Percentiles rank a stretch among this genome's conserved stretches.
These are phyloP conservation scores for Hypsibius dujardini DNA, from an alignment of 1,140 invertebrate genomes.

Conservation along the genomic window DNA sequence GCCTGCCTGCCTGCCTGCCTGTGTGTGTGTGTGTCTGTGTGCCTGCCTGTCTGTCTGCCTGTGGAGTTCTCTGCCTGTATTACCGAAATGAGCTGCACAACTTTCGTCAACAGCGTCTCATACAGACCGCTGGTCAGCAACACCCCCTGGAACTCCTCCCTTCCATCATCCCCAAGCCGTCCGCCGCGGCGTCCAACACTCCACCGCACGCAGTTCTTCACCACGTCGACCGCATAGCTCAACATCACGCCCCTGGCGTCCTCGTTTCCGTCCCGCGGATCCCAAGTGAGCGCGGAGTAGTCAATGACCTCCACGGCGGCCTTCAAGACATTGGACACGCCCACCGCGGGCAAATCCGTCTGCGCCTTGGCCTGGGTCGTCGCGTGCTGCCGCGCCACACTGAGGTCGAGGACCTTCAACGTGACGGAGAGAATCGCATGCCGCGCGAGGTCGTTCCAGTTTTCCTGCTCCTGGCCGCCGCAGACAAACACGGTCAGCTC, in stretches of 20 bases:
- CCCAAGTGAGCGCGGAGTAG: background rate
- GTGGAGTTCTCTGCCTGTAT: background rate
- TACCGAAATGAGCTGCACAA: background rate
- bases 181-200: background rate
- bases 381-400: background rate
- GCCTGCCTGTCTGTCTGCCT: too few species aligned
- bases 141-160: background rate
- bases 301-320: background rate
- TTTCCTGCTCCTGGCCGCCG: background rate
- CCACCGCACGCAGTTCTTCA: background rate
- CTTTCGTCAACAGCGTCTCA: background rate
- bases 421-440: background rate
- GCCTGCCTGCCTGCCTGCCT: too few species aligned
- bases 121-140: background rate
- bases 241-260: background rate
- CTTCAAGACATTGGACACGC: background rate
- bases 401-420: background rate
- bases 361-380: background rate
- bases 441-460: constrained; percentile 4
- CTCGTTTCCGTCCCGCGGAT: background rate
- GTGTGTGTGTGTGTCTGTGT: too few species aligned
- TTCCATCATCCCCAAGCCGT: background rate
- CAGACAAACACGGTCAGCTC: background rate
- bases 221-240: constrained; percentile 5
- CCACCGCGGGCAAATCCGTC: background rate